Percentiles rank a stretch among this genome's conserved stretches.
phyloP scores from a whole-genome alignment of 2,888 invertebrate genomes.

The Thelaira solivaga region DNA sequence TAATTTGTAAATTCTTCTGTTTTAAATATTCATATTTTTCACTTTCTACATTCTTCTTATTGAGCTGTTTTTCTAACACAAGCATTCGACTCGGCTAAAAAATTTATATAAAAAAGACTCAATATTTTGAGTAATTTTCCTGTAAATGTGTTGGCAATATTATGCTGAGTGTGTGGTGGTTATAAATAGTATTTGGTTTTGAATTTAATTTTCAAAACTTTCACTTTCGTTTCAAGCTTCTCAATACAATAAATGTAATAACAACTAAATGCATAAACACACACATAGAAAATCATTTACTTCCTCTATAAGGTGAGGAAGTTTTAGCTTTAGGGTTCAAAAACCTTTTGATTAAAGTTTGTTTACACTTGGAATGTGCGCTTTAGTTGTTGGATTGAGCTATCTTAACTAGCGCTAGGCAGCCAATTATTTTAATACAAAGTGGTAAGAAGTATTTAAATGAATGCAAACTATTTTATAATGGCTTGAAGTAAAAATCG shows the following conservation, averaged over 20 bases:
- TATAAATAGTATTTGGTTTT: slow-evolving; percentile 29
- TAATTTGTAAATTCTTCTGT: too few relatives aligned
- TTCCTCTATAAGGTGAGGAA: slow-evolving; percentile 57
- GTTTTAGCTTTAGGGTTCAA: slow-evolving; percentile 55
- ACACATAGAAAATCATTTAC: slow-evolving; percentile 21
- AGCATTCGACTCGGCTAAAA: too few relatives aligned
- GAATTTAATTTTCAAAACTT: slow-evolving; percentile 54
- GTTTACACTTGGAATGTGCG: slow-evolving; percentile 53
- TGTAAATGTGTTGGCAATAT: neutral
- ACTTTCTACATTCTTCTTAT: too few relatives aligned
- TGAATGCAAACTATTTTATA: neutral
- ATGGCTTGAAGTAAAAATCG: neutral
- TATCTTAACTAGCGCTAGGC: neutral
- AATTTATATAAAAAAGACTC: too few relatives aligned
- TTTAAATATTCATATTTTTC: too few relatives aligned
- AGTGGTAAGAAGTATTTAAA: slow-evolving; percentile 2
- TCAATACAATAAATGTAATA: slow-evolving; percentile 33
- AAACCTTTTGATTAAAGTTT: slow-evolving; percentile 55
- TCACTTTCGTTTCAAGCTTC: slow-evolving; percentile 56
- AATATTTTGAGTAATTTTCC: too few relatives aligned
- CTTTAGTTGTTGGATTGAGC: neutral
- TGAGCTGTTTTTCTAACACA: too few relatives aligned
- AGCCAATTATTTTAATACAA: slow-evolving; percentile 15
- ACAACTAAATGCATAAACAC: neutral
- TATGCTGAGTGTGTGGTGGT: neutral